Percentiles rank a stretch among this genome's conserved stretches.
Evolutionary conservation across 2,797 vertebrate genomes (phyloP).

Genomic region (Sebastes paucispinis): DNA sequence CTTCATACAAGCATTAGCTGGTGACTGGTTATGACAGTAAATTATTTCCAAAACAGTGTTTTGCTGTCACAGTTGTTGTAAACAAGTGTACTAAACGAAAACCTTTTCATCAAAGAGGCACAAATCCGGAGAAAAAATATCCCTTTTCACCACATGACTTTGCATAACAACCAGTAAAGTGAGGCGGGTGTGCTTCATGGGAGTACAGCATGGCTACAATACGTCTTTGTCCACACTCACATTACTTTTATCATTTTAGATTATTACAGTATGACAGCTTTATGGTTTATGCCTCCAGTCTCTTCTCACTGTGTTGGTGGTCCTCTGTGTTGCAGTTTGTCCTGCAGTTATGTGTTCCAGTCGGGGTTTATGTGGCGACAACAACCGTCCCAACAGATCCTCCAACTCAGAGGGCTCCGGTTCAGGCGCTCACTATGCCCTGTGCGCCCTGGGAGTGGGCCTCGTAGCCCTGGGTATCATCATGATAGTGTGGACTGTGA

Average conservation of each 20-base stretch:
- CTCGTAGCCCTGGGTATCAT: constrained; percentile 92
- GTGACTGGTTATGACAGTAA: not conserved
- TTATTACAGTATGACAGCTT: not conserved
- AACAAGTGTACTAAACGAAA: not conserved
- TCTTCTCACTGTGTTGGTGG: not conserved
- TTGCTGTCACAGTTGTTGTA: too few species aligned
- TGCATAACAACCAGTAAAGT: not conserved
- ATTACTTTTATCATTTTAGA: not conserved
- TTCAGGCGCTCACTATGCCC: constrained; percentile 90
- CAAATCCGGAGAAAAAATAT: not conserved
- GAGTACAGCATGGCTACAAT: not conserved
- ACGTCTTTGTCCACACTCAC: not conserved
- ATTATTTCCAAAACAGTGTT: too few species aligned
- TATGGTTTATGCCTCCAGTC: not conserved
- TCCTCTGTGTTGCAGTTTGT: constrained; percentile 30
- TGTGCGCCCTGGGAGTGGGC: constrained; percentile 93
- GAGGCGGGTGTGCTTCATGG: not conserved
- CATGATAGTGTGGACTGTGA: constrained; percentile 96
- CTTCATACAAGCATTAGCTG: not conserved
- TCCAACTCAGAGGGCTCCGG: constrained; percentile 52
- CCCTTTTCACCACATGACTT: not conserved
- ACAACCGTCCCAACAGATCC: constrained; percentile 38
- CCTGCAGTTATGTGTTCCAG: constrained; percentile 77
- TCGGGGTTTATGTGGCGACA: constrained; percentile 64
- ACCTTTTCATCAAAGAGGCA: not conserved